A percentile compares a stretch with the other conserved stretches of the same genome.
Evolutionary conservation across 2,888 invertebrate genomes (phyloP).

Genomic region (Acanthosepion lycidas): DNA sequence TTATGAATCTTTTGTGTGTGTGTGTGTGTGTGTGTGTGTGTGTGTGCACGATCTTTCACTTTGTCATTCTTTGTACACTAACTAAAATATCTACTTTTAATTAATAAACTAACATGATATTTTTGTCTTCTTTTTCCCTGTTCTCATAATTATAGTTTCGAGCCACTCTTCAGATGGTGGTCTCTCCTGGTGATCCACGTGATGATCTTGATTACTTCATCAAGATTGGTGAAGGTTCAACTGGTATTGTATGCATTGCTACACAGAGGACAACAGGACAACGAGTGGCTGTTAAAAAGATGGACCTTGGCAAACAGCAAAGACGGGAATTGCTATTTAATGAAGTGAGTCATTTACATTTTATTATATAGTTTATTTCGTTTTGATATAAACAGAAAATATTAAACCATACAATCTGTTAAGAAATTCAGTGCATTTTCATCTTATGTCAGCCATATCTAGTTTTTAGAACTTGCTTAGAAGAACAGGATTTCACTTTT

Average conservation of each 20-base stretch:
- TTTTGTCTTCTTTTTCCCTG: background rate
- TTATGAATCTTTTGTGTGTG: no score
- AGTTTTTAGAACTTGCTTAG: no score
- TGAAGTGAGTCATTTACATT: conserved; percentile 81
- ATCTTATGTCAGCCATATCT: no score
- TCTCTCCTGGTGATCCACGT: conserved; percentile 95
- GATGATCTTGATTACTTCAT: conserved; percentile 92
- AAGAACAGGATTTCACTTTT: no score
- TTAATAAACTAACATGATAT: background rate
- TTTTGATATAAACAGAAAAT: no score
- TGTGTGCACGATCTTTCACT: no score
- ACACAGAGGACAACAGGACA: conserved; percentile 80
- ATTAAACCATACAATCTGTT: no score
- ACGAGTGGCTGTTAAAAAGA: conserved; percentile 98
- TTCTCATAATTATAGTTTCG: conserved; percentile 69
- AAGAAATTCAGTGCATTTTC: no score
- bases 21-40: no score
- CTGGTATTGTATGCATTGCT: conserved; percentile 86
- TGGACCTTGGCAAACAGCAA: conserved; percentile 98
- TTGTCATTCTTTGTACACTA: no score
- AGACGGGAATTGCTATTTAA: conserved; percentile 96
- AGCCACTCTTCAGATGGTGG: conserved; percentile 88
- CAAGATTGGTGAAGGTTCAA: conserved; percentile 98
- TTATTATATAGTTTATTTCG: background rate
- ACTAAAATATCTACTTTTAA: background rate